A percentile compares a stretch with the other conserved stretches of the same genome.
Evolutionary conservation across 1,140 invertebrate genomes (phyloP).

Genomic region (Zelostemma sp.): DNA sequence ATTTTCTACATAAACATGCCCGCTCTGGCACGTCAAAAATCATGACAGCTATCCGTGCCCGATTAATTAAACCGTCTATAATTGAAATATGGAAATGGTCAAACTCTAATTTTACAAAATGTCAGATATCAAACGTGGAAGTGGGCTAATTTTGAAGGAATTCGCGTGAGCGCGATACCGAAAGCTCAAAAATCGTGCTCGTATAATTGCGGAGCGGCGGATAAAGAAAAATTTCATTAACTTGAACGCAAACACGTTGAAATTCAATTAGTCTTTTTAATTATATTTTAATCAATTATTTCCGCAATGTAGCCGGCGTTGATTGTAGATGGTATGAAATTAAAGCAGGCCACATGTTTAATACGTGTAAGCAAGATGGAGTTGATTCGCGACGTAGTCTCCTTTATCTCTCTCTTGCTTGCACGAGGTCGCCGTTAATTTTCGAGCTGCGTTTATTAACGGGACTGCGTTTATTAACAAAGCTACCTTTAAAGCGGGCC

Average conservation of each 20-base stretch:
- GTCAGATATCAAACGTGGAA: not conserved
- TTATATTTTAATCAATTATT: constrained; percentile 48
- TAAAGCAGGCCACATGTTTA: constrained; percentile 42
- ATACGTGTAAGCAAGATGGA: constrained; percentile 49
- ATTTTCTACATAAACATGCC: constrained; percentile 5
- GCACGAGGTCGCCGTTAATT: constrained; percentile 59
- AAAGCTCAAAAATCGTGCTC: not conserved
- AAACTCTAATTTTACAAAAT: constrained; percentile 1
- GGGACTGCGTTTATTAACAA: constrained; percentile 61
- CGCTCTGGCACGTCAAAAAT: constrained; percentile 2
- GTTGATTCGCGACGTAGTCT: constrained; percentile 50
- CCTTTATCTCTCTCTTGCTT: constrained; percentile 36
- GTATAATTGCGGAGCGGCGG: no score
- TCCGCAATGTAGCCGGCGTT: constrained; percentile 32
- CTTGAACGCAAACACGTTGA: no score
- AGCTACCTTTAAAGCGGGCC: constrained; percentile 59
- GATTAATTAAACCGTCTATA: constrained; percentile 2
- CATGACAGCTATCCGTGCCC: not conserved
- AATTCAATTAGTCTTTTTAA: constrained; percentile 7
- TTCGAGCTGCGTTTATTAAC: constrained; percentile 62
- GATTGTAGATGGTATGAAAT: constrained; percentile 45
- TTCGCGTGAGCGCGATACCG: no score
- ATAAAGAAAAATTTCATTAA: no score
- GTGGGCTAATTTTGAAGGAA: not conserved
- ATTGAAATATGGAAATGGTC: constrained; percentile 13